Evolutionary conservation across 2,888 invertebrate genomes (phyloP).

Genomic region (Lumbricus terrestris): DNA sequence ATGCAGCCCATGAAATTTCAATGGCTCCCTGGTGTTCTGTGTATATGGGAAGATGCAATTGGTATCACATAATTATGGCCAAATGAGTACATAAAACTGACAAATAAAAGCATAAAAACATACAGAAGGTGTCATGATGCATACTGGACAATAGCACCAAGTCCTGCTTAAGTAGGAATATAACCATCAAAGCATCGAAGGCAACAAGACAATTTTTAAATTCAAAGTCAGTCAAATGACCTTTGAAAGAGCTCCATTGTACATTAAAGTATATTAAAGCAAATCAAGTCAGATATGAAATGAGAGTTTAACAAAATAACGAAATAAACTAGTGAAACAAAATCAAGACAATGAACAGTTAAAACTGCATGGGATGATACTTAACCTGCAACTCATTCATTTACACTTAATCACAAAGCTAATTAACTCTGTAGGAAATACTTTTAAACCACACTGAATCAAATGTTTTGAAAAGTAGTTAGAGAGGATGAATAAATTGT

Average conservation of each 20-base stretch:
- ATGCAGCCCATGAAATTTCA: not conserved
- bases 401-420: slow-evolving; percentile 3
- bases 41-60: not conserved
- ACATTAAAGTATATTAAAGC: not conserved
- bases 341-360: not conserved
- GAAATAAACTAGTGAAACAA: not conserved
- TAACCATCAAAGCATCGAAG: not conserved
- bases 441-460: not conserved
- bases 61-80: not conserved
- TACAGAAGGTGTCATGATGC: not conserved
- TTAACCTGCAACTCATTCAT: not conserved
- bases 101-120: not conserved
- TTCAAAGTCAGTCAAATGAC: not conserved
- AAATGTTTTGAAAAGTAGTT: not conserved
- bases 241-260: not conserved
- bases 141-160: not conserved
- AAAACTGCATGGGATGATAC: not conserved
- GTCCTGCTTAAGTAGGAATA: not conserved
- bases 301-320: not conserved
- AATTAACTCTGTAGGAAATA: not conserved
- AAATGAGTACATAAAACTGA: not conserved
- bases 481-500: not conserved
- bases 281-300: not conserved
- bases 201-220: not conserved
- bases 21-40: not conserved